These are phyloP conservation scores for Amphiduros pacificus DNA, from an alignment of 2,888 invertebrate species.

Conservation along the genomic window DNA sequence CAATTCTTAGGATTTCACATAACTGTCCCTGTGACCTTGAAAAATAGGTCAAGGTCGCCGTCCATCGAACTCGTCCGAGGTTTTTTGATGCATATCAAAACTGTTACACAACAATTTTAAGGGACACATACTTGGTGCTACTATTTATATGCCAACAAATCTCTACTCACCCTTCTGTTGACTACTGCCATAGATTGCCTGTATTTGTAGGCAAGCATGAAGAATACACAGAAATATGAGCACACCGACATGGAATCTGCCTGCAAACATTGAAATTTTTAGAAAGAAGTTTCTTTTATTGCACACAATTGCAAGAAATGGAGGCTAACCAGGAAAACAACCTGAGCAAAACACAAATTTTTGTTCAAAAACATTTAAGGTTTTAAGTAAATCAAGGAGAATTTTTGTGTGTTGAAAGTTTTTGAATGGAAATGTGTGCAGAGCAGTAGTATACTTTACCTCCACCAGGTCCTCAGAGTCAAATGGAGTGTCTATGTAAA, in stretches of 20 bases:
- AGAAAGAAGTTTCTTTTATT: background rate
- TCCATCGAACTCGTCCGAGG: too few relatives aligned
- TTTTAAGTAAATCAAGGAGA: too few relatives aligned
- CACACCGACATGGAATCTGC: slow-evolving; percentile 53
- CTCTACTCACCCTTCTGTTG: slow-evolving; percentile 17
- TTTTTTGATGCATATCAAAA: too few relatives aligned
- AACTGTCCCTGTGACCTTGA: too few relatives aligned
- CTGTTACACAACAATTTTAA: too few relatives aligned
- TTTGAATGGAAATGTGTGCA: too few relatives aligned
- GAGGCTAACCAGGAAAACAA: background rate
- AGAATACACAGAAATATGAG: slow-evolving; percentile 55
- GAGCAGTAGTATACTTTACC: slow-evolving; percentile 33
- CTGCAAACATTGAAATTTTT: slow-evolving; percentile 32
- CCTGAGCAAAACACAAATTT: background rate
- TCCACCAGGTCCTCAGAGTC: slow-evolving; percentile 56
- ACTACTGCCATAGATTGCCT: slow-evolving; percentile 48
- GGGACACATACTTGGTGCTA: too few relatives aligned
- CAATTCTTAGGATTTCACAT: too few relatives aligned
- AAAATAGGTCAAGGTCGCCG: too few relatives aligned
- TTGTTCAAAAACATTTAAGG: background rate
- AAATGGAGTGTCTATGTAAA: slow-evolving; percentile 53
- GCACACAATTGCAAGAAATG: background rate
- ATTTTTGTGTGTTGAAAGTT: too few relatives aligned
- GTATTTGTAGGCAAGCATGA: slow-evolving; percentile 57
- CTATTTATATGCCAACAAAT: background rate